Base-by-base conservation (phyloP, 2,797 vertebrate species). In the Enteromius paludinosus region DNA sequence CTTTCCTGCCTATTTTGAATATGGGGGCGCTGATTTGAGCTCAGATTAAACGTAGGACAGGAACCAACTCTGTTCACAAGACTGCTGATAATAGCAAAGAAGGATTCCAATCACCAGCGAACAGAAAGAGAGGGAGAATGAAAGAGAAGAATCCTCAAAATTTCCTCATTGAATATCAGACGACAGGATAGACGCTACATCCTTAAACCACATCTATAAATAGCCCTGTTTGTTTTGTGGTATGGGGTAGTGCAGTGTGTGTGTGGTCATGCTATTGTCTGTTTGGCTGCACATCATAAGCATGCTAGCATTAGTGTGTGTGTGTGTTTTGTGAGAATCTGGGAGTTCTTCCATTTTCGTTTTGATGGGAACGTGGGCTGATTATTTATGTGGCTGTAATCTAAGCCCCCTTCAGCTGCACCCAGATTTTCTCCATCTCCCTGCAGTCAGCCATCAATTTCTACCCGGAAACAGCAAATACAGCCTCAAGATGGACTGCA, bases 131-230 rank as follows among this genome's bases (percentile, higher is more conserved):
- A 81, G 82, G 82, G 70, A 85, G 77, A 85, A 65, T 38, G 30
- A 86, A 81, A 83, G 83, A 61, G 45, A 12, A 86, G 91, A 86
- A 89, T 72, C 86, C 87, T n/a, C n/a, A n/a, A n/a, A n/a, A 90
- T 93, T 95, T 95, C 93, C 93, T 93, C 85, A 65, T 69, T 87
- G 86, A 92, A 92, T 92, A 89, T 91, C 87, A 89, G 79, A 87
- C 86, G 88, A 92, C 89, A 91, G 84, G 86, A 88, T 90, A 90
- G 90, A 91, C 89, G 88, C 88, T 88, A 90, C 91, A 93, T 94
- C 94, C 93, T 93, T 92, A 91, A 93, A 92, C 90, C 93, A 91
- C 90, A 84, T 56, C 23, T 94, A 94, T 93, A 95, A 96, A 96
- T 95, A 95, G 85, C 87, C 76, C 84, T 79, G 79, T 85, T 85